These are phyloP conservation scores for Lathamus discolor DNA, from an alignment of 2,113 vertebrate species.

Conservation along the genomic window DNA sequence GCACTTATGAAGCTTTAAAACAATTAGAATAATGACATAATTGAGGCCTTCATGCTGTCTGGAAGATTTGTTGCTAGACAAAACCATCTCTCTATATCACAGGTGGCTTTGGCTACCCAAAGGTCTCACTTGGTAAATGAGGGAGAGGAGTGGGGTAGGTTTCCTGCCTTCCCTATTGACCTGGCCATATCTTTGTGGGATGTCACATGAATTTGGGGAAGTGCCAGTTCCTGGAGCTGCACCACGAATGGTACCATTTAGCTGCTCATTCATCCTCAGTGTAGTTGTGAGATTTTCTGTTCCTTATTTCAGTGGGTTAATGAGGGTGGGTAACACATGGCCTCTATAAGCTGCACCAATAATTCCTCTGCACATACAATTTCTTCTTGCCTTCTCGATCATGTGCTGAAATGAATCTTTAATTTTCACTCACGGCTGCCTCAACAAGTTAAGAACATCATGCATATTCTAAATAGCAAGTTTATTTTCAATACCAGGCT, in stretches of 20 bases:
- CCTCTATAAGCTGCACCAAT: neutral
- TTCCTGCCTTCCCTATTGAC: neutral
- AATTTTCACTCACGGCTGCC: neutral
- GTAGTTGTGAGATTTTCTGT: neutral
- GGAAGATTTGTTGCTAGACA: neutral
- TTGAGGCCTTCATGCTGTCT: neutral
- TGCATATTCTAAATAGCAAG: neutral
- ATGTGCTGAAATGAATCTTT: neutral
- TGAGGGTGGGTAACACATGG: neutral
- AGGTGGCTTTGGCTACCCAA: neutral
- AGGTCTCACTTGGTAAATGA: neutral
- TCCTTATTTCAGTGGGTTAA: neutral
- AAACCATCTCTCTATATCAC: neutral
- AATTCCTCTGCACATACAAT: neutral
- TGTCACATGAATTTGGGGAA: neutral
- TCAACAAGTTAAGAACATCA: neutral
- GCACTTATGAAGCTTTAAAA: neutral
- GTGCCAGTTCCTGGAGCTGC: neutral
- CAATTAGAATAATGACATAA: neutral
- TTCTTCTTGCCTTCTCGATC: neutral
- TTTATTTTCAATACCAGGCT: neutral
- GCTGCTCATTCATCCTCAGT: neutral
- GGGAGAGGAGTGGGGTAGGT: neutral
- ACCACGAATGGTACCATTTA: accelerated
- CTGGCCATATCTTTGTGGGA: accelerated